These are phyloP conservation scores for Amphipyra berbera DNA, from an alignment of 2,888 invertebrate genomes.

Conservation along the genomic window DNA sequence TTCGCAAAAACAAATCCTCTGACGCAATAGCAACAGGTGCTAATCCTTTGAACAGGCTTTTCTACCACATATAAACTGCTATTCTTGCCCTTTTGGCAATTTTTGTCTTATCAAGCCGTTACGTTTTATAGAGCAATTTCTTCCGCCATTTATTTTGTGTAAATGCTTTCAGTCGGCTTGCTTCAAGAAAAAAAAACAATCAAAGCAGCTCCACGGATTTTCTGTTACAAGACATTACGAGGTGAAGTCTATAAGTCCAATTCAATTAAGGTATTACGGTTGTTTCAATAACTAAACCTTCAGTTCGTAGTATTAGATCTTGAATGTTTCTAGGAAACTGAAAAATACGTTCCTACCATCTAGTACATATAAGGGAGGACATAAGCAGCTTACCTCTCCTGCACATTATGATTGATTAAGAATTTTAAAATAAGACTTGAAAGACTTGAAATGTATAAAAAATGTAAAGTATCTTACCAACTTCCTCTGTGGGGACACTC, in stretches of 20 bases:
- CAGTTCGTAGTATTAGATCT: neutral
- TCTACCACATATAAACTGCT: slow-evolving; percentile 23
- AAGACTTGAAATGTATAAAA: too few species aligned
- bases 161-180: slow-evolving; percentile 12
- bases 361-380: neutral
- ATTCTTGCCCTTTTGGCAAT: slow-evolving; percentile 30
- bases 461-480: slow-evolving; percentile 79
- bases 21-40: slow-evolving; percentile 43
- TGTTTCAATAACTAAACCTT: neutral
- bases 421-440: too few species aligned
- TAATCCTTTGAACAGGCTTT: slow-evolving; percentile 42
- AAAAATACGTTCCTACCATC: neutral
- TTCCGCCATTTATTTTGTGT: slow-evolving; percentile 41
- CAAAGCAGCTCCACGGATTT: slow-evolving; percentile 10
- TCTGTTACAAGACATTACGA: slow-evolving; percentile 1
- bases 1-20: slow-evolving; percentile 23
- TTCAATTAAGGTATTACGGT: slow-evolving; percentile 4
- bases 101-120: slow-evolving; percentile 49
- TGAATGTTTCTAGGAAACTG: neutral
- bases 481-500: slow-evolving; percentile 88
- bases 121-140: slow-evolving; percentile 48
- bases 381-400: neutral
- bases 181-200: slow-evolving; percentile 33
- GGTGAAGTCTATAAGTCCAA: neutral
- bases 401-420: too few species aligned